phyloP scores from a whole-genome alignment of 2,888 invertebrate genomes.

The Andrena bucephala region DNA sequence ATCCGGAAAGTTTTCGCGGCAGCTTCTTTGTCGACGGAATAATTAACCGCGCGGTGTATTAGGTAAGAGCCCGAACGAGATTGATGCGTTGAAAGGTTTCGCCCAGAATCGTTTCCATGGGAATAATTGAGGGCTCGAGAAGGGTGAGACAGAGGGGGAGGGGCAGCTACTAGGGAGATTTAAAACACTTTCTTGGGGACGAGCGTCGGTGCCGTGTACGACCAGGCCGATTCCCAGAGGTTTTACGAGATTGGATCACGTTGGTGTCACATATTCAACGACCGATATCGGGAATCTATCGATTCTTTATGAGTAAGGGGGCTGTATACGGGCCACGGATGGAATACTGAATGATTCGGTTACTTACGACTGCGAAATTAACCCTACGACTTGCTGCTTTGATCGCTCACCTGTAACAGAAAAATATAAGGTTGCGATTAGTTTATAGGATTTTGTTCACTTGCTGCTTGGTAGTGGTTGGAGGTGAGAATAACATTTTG shows the following conservation, averaged over 20 bases:
- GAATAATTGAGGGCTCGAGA: slow-evolving; percentile 74
- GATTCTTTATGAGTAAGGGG: slow-evolving; percentile 25
- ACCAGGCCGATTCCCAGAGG: slow-evolving; percentile 52
- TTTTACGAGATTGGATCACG: slow-evolving; percentile 66
- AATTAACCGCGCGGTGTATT: slow-evolving; percentile 75
- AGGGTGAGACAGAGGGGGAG: slow-evolving; percentile 47
- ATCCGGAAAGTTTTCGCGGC: slow-evolving; percentile 59
- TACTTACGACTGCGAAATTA: slow-evolving; percentile 18
- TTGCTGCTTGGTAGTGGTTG: no score
- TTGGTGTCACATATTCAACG: slow-evolving; percentile 47
- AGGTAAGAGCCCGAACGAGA: slow-evolving; percentile 74
- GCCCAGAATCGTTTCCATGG: slow-evolving; percentile 75
- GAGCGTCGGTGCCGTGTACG: slow-evolving; percentile 10
- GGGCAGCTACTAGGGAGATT: slow-evolving; percentile 57
- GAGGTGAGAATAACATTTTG: no score
- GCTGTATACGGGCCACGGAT: background rate
- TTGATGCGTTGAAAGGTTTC: slow-evolving; percentile 78
- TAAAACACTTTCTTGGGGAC: slow-evolving; percentile 69
- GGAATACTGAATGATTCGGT: background rate
- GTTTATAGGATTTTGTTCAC: no score
- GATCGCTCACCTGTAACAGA: slow-evolving; percentile 54
- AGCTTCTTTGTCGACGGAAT: slow-evolving; percentile 72
- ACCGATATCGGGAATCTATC: slow-evolving; percentile 48
- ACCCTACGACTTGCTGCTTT: background rate
- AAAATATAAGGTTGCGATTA: background rate